phyloP scores from a whole-genome alignment of 2,888 invertebrate species.

The Ennomos quercinarius region DNA sequence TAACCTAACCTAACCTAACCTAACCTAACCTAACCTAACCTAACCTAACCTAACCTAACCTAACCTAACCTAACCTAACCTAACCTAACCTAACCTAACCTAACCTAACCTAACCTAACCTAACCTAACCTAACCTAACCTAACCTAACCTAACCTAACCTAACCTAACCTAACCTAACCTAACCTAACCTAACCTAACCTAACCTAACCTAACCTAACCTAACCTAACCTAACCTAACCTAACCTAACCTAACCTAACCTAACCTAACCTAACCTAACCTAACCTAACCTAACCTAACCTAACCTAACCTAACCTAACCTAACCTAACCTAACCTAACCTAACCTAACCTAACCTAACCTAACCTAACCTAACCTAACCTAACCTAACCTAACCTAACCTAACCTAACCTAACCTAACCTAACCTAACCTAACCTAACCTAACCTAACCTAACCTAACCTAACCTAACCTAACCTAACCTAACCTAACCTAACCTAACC shows the following conservation, averaged over 20 bases:
- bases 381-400: slow-evolving; percentile 35
- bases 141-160: slow-evolving; percentile 16
- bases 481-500: slow-evolving; percentile 20
- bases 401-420: slow-evolving; percentile 20
- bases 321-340: slow-evolving; percentile 45
- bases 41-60: slow-evolving; percentile 16
- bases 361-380: slow-evolving; percentile 41
- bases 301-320: slow-evolving; percentile 31
- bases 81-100: slow-evolving; percentile 16
- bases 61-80: slow-evolving; percentile 16
- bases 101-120: slow-evolving; percentile 16
- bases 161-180: slow-evolving; percentile 16
- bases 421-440: slow-evolving; percentile 15
- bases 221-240: slow-evolving; percentile 8
- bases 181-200: slow-evolving; percentile 15
- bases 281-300: slow-evolving; percentile 5
- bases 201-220: slow-evolving; percentile 5
- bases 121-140: slow-evolving; percentile 16
- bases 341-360: slow-evolving; percentile 43
- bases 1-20: slow-evolving; percentile 16
- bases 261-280: slow-evolving; percentile 8
- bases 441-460: slow-evolving; percentile 21
- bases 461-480: slow-evolving; percentile 13
- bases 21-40: slow-evolving; percentile 13
- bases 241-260: slow-evolving; percentile 8